These are phyloP conservation scores for Trypoxylus dichotomus DNA, from an alignment of 1,140 invertebrate species.

Conservation along the genomic window DNA sequence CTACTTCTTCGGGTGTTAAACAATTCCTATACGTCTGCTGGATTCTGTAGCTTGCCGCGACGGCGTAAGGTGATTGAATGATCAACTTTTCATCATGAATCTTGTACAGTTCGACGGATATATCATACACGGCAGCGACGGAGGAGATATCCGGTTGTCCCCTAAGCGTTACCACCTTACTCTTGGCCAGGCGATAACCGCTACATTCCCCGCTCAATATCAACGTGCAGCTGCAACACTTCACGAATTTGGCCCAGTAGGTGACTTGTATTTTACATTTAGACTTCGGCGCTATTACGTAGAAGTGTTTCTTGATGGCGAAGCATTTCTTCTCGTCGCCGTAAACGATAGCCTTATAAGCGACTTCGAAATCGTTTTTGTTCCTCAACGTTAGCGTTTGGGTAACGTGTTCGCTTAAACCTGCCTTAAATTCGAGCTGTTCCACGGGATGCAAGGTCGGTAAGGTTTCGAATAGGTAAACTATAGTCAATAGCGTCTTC, in stretches of 20 bases:
- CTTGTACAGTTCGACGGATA: conserved; percentile 43
- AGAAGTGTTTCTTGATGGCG: conserved; percentile 29
- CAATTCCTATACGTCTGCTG: background rate
- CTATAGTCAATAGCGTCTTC: conserved; percentile 51
- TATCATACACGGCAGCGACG: conserved; percentile 30
- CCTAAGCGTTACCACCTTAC: conserved; percentile 45
- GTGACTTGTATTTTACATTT: conserved; percentile 39
- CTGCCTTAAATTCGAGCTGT: conserved; percentile 41
- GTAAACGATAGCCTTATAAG: conserved; percentile 41
- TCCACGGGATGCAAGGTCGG: conserved; percentile 47
- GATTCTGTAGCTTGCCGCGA: conserved; percentile 19
- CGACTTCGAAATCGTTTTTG: conserved; percentile 35
- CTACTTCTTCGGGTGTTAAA: background rate
- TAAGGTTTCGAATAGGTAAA: conserved; percentile 51
- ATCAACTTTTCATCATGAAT: conserved; percentile 37
- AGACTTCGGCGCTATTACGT: conserved; percentile 34
- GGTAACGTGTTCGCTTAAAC: conserved; percentile 34
- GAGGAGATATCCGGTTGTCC: conserved; percentile 40
- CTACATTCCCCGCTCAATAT: conserved; percentile 49
- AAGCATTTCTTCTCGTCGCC: conserved; percentile 43
- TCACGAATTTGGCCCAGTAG: conserved; percentile 37
- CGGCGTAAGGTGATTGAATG: conserved; percentile 41
- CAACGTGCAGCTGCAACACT: conserved; percentile 39
- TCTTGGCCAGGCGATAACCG: conserved; percentile 44
- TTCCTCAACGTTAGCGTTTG: conserved; percentile 38